A percentile compares a stretch with the other conserved stretches of the same genome.
These are phyloP conservation scores for Dermolepida albohirtum DNA, from an alignment of 2,888 invertebrate genomes.

Conservation along the genomic window DNA sequence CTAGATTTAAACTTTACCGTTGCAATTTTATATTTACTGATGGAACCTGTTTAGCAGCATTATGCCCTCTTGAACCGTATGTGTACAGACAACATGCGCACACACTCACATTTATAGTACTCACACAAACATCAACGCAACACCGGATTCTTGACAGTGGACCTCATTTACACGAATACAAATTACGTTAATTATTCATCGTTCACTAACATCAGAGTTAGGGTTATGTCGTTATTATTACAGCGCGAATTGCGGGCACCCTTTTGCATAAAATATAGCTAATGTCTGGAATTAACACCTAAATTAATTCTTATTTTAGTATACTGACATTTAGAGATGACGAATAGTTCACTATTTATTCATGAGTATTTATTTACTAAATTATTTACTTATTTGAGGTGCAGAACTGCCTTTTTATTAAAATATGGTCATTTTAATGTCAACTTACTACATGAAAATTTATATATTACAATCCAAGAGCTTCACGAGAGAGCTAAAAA, in stretches of 20 bases:
- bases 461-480: no score
- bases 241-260: conserved; percentile 8
- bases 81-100: background rate
- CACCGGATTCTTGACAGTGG: conserved; percentile 41
- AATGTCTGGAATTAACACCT: conserved; percentile 12
- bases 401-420: no score
- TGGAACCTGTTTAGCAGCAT: background rate
- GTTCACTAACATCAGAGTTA: conserved; percentile 54
- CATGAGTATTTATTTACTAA: no score
- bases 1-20: no score
- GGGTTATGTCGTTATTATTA: conserved; percentile 56
- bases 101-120: background rate
- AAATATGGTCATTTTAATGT: no score
- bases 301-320: conserved; percentile 7
- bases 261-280: background rate
- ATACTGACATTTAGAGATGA: no score
- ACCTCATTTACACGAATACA: conserved; percentile 56
- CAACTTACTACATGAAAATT: no score
- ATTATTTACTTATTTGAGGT: no score
- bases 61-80: background rate
- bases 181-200: conserved; percentile 61
- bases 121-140: conserved; percentile 8
- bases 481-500: no score
- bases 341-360: no score
- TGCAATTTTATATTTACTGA: no score